Base-by-base conservation (phyloP, 1,140 invertebrate species). In the Heliothis subflexa region DNA sequence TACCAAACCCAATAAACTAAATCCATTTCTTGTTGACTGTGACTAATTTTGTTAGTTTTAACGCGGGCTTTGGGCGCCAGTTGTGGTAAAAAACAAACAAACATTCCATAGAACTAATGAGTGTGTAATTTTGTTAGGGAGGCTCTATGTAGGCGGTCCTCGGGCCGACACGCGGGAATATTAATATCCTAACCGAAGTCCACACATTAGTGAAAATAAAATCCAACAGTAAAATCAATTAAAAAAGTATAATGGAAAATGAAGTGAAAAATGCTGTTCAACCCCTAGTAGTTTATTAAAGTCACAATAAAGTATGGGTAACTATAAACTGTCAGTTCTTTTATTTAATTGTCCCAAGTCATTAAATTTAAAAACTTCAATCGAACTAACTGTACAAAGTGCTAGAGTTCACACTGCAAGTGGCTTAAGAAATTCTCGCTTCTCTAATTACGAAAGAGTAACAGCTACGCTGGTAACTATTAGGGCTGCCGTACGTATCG, bases 11-110 rank as follows among this genome's bases (percentile, higher is more conserved):
- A 89, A 89, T 91, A 92, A 90, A 89, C 81, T 83, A 57, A 77
- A 79, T 80, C 82, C 79, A 81, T 87, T 85, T 83, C 85, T 81
- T 89, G 90, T 86, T 86, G 83, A 84, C 88, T 90, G 91, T 91
- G 87, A 90, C 89, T 91, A 90, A 93, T 94, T 91, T 81, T 89
- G 89, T 94, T 94, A 89, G 90, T 90, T 90, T 90, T 89, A 85
- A 87, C 82, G 82, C 81, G 80, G 66, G 78, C 64, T 68, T 77
- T 83, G 86, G 91, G 90, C 89, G 90, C 89, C 92, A 85, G 81
- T 81, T 83, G 75, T 82, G 74, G 84, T 88, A 90, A 91, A 89
- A 92, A 90, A 91, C 83, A 91, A 93, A 92, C 88, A 92, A 91
- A 90, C 81, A 86, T 90, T 86, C 86, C 82, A 82, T 91, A 90